These are phyloP conservation scores for Archips crataeganus DNA, from an alignment of 2,888 invertebrate species.

Conservation along the genomic window DNA sequence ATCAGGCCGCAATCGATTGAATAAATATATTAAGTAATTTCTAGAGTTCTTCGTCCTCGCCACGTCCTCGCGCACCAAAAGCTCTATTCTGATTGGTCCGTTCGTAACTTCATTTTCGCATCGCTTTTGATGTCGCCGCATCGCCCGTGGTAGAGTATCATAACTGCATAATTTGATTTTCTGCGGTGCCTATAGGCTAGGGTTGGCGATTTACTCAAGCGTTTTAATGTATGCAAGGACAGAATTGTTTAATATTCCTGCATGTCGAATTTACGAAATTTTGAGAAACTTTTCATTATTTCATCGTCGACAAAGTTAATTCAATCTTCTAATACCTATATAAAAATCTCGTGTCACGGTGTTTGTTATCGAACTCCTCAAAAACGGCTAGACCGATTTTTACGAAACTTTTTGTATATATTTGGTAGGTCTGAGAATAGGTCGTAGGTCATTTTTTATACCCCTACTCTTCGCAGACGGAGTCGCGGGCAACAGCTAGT, in stretches of 20 bases:
- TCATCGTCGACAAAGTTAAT: too few species aligned
- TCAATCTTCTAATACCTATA: too few species aligned
- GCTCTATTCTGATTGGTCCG: conserved; percentile 14
- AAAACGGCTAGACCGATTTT: too few species aligned
- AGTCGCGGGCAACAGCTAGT: too few species aligned
- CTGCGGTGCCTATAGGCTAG: neutral
- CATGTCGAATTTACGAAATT: neutral
- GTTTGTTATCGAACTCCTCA: too few species aligned
- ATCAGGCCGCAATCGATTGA: neutral
- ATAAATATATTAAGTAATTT: neutral
- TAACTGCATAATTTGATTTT: conserved; percentile 24
- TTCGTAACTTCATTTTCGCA: conserved; percentile 6
- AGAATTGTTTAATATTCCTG: neutral
- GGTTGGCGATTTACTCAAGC: conserved; percentile 1
- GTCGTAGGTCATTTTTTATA: too few species aligned
- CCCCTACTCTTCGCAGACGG: too few species aligned
- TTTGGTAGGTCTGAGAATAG: too few species aligned
- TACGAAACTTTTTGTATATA: too few species aligned
- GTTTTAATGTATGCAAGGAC: neutral
- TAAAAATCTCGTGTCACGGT: too few species aligned
- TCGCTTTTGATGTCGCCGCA: conserved; percentile 19
- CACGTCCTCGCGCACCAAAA: neutral
- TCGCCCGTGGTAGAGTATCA: conserved; percentile 12
- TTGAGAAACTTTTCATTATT: too few species aligned
- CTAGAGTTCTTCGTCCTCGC: neutral